Base-by-base conservation (phyloP, 2,888 invertebrate species). In the Mesorhabditis sp. region DNA sequence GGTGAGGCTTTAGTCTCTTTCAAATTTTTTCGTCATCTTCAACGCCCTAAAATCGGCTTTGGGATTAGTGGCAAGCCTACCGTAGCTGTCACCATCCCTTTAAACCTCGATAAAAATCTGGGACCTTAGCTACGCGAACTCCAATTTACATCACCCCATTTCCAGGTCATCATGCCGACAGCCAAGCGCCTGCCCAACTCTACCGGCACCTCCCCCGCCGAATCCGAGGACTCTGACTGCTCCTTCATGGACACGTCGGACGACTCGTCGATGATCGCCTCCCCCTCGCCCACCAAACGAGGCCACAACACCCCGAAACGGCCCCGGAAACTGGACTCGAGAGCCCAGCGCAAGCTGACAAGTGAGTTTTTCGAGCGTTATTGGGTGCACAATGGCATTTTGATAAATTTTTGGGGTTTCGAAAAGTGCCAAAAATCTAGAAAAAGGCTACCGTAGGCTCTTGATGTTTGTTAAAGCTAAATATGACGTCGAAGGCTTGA, bases 181-280 rank as follows among this genome's bases (percentile, higher is more conserved):
- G 58, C n/a, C 10, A 50, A 50, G 58, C 58, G 10, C 58, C 10
- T 50, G 58, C 58, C 58, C 58, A n/a, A n/a, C 7, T 13, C 58
- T 13, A 10, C 58, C 10, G 58, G n/a, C 58, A 50, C 58, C 10
- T 50, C 58, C 7, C 58, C 58, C 7, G 58, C 58, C n/a, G 58
- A 50, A 50, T 50, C 58, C n/a, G 58, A 50, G n/a, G 58, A 50
- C 10, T 50, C 58, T 13, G 58, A 50, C 58, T 50, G 10, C 58
- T 50, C 58, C 58, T 50, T 50, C n/a, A 50, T 50, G 58, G 58
- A 50, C 58, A 50, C 58, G n/a, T 50, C 58, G 7, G 58, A 50
- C n/a, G 7, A n/a, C 58, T 50, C 58, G n/a, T 13, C 10, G 10
- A 10, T 50, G 7, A 28, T 28, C 28, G 58, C 58, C 58, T 50